Percentiles rank a stretch among this genome's conserved stretches.
Conservation (phyloP, 2,113 vertebrate genomes). For the Leiothrix lutea region DNA sequence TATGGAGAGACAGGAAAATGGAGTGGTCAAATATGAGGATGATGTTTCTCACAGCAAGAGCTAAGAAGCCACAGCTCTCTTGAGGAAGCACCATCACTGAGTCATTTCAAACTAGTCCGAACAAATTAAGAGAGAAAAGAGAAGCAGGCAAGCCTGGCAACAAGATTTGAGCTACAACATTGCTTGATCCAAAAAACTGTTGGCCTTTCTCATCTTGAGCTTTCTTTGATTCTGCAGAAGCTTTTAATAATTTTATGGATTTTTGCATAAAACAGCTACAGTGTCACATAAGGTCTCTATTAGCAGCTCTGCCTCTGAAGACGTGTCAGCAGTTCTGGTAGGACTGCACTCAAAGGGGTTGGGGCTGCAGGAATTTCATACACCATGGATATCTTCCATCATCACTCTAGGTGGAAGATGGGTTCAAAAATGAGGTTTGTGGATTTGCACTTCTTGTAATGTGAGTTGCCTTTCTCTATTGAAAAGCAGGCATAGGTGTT, state of each 20-base stretch:
- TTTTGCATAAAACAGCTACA: conserved; percentile 41
- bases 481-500: neutral
- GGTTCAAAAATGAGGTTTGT: neutral
- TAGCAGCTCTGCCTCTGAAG: conserved; percentile 16
- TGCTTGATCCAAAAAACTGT: conserved; percentile 42
- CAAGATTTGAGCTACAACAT: neutral
- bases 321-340: neutral
- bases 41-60: neutral
- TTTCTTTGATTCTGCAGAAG: conserved; percentile 61
- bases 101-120: conserved; percentile 42
- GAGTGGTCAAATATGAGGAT: neutral
- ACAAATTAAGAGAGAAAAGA: conserved; percentile 49
- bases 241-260: conserved; percentile 61
- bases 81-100: conserved; percentile 27
- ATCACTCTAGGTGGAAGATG: neutral
- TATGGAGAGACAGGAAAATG: neutral
- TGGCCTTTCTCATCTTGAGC: conserved; percentile 31
- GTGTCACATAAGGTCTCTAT: conserved; percentile 42
- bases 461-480: accelerated
- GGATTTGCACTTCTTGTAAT: neutral
- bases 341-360: neutral
- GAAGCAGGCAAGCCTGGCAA: conserved; percentile 18
- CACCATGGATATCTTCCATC: neutral
- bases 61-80: neutral
- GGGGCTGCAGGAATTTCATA: neutral